Evolutionary conservation across 2,888 invertebrate species (phyloP).

Genomic region (Gymnosoma rotundatum): DNA sequence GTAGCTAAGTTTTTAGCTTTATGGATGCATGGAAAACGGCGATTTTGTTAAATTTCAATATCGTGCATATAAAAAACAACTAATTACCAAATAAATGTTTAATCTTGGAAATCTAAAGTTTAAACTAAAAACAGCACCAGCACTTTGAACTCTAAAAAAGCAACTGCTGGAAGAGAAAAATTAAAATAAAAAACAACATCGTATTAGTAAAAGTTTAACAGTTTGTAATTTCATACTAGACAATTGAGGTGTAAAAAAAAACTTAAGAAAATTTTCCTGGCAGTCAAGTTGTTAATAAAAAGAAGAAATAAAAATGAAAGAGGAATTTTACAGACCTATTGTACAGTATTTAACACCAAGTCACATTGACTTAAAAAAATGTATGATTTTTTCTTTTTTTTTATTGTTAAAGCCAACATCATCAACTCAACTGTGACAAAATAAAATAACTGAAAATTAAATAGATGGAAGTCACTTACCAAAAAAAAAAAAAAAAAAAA

Average conservation of each 20-base stretch:
- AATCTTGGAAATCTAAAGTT: slow-evolving; percentile 77
- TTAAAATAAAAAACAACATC: slow-evolving; percentile 33
- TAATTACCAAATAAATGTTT: slow-evolving; percentile 81
- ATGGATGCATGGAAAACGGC: slow-evolving; percentile 62
- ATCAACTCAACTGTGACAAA: slow-evolving; percentile 56
- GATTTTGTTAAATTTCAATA: slow-evolving; percentile 78
- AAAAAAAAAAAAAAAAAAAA: neutral
- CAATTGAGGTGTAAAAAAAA: slow-evolving; percentile 67
- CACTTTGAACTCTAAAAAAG: slow-evolving; percentile 64
- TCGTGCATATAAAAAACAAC: slow-evolving; percentile 78
- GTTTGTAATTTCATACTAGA: slow-evolving; percentile 69
- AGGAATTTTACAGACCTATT: slow-evolving; percentile 25
- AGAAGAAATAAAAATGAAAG: slow-evolving; percentile 14
- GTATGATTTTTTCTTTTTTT: slow-evolving; percentile 12
- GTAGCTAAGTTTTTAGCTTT: slow-evolving; percentile 4
- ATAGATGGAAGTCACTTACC: slow-evolving; percentile 26
- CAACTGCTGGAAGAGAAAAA: slow-evolving; percentile 35
- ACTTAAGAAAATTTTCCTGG: slow-evolving; percentile 36
- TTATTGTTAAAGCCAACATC: slow-evolving; percentile 60
- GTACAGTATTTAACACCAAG: slow-evolving; percentile 63
- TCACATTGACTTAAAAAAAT: slow-evolving; percentile 26
- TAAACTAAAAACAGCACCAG: slow-evolving; percentile 67
- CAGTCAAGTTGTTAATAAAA: slow-evolving; percentile 36
- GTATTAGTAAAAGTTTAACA: slow-evolving; percentile 78
- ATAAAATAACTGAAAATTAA: slow-evolving; percentile 40